Base-by-base conservation (phyloP, 2,113 vertebrate genomes). In the Xenopus tropicalis region DNA sequence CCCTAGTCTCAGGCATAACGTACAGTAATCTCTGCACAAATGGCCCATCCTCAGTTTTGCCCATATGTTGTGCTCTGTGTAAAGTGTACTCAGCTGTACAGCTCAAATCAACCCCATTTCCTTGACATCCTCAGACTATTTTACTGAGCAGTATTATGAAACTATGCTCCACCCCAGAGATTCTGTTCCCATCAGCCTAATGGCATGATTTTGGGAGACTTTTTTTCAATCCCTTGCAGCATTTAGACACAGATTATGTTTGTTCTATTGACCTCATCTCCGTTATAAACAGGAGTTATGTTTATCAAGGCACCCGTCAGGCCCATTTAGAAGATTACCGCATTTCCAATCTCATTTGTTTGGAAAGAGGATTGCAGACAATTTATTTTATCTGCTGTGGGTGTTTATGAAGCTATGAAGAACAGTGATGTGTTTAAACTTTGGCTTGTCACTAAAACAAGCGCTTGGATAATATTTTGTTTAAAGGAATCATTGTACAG, bases 271-370 rank as follows among this genome's bases (percentile, higher is more conserved):
- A 83, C 83, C 82, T 85, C 87, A 86, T 89, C 83, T 79, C 79
- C 0, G 10, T 85, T 83, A 89, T 88, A 88, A 88, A 86, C 66
- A 87, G 71, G 72, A 85, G 86, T 83, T 84, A 80, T 81, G 78
- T 82, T 75, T 85, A 86, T 84, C 82, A 61, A 82, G 79, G 84
- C 85, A 81, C 86, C 82, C 83, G 80, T 73, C 74, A 69, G 85
- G 76, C 79, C 84, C 87, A 88, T 90, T 91, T 90, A 88, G 86
- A 82, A 79, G 90, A 91, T 90, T 89, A 88, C 83, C 72, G 78
- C 80, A 81, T 85, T 87, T 88, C 83, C 87, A 89, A 91, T 91
- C 88, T 83, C 80, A 86, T 89, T 91, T 89, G 83, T 82, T 64
- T 77, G 81, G 82, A 90, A 90, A 91, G 91, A 87, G 88, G 89